These are phyloP conservation scores for Poeciliopsis occidentalis DNA, from an alignment of 2,113 vertebrate species.

Conservation along the genomic window DNA sequence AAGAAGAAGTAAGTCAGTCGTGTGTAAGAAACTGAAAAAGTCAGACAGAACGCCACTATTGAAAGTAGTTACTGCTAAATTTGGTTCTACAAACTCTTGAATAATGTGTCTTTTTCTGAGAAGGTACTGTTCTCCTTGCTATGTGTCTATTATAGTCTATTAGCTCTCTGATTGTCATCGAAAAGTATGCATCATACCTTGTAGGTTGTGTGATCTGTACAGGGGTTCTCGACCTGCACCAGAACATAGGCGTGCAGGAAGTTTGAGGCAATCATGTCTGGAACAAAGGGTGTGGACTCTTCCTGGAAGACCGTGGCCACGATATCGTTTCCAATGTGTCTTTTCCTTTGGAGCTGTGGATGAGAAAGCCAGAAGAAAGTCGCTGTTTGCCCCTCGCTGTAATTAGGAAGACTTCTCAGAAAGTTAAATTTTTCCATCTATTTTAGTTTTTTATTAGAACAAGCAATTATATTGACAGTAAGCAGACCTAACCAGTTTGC, in stretches of 20 bases:
- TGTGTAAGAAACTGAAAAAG: too few species aligned
- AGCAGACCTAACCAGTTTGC: neutral
- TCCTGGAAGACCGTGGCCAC: conserved; percentile 96
- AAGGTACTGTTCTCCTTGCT: too few species aligned
- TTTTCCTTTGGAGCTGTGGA: conserved; percentile 91
- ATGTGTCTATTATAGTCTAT: too few species aligned
- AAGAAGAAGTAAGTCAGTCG: too few species aligned
- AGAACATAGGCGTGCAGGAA: conserved; percentile 94
- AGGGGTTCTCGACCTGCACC: conserved; percentile 87
- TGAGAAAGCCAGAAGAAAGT: neutral
- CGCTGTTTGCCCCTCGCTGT: neutral
- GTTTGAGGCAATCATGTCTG: conserved; percentile 97
- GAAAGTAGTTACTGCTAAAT: too few species aligned
- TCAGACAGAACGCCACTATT: too few species aligned
- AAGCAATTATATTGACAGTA: neutral
- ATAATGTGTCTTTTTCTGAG: too few species aligned
- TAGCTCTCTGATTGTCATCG: neutral
- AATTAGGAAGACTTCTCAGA: too few species aligned
- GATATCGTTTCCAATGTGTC: conserved; percentile 97
- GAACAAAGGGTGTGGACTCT: conserved; percentile 92
- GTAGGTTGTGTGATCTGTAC: conserved; percentile 85
- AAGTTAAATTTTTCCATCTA: neutral
- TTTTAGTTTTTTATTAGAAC: neutral
- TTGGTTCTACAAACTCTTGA: too few species aligned
- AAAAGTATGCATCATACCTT: conserved; percentile 80